A percentile compares a stretch with the other conserved stretches of the same genome.
Conservation (phyloP, 2,797 vertebrate genomes). For the Borostomias antarcticus region DNA sequence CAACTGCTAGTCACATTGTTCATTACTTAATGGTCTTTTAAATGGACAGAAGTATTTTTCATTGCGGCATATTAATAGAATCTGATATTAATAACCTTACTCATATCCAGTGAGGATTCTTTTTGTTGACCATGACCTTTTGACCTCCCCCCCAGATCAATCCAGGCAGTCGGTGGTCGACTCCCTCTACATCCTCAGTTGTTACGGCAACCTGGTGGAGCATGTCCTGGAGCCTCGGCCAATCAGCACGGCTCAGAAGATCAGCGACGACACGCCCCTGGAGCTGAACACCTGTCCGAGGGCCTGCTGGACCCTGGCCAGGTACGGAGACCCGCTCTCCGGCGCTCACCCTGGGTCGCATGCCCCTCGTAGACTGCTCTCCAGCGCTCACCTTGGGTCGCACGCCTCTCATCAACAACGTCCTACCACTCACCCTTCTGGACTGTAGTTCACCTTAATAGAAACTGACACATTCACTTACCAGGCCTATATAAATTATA, state of each 20-base stretch:
- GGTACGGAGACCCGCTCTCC: conserved; percentile 79
- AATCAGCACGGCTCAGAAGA: conserved; percentile 90
- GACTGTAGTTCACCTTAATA: neutral
- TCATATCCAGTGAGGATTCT: neutral
- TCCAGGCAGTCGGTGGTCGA: conserved; percentile 92
- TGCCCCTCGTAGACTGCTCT: too few species aligned
- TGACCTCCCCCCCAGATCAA: conserved; percentile 78
- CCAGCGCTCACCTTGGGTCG: too few species aligned
- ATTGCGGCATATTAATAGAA: neutral
- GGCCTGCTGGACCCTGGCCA: conserved; percentile 93
- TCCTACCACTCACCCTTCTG: neutral
- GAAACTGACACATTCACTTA: too few species aligned
- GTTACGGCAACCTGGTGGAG: conserved; percentile 94
- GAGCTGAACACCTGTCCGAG: conserved; percentile 91
- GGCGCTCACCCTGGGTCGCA: too few species aligned
- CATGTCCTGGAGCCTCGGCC: conserved; percentile 93
- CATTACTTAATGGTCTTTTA: neutral
- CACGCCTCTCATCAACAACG: too few species aligned
- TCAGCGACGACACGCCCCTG: conserved; percentile 93
- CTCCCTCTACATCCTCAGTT: conserved; percentile 93
- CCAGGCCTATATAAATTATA: too few species aligned
- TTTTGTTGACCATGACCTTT: neutral
- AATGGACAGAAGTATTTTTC: neutral
- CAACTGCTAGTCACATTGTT: neutral
- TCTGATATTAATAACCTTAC: neutral